Evolutionary conservation across 2,888 invertebrate species (phyloP).

Genomic region (Andrena fulva): DNA sequence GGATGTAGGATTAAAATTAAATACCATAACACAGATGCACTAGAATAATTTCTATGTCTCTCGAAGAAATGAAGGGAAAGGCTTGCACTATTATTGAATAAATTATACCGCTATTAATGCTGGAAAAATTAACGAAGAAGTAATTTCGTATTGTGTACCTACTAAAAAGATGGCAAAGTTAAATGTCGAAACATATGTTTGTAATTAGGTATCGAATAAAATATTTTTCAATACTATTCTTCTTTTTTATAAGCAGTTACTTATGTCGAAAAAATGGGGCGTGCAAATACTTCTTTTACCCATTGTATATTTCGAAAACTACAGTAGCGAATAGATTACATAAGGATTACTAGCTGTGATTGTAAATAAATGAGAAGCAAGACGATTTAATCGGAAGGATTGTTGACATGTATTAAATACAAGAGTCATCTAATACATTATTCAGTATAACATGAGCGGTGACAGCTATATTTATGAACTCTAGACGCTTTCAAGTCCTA

Average conservation of each 20-base stretch:
- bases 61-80: not conserved
- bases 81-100: not conserved
- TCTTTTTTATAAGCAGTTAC: too few species aligned
- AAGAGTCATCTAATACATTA: not conserved
- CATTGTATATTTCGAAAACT: too few species aligned
- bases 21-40: not conserved
- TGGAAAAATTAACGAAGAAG: too few species aligned
- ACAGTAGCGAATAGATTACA: too few species aligned
- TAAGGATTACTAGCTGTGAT: not conserved
- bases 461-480: not conserved
- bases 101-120: not conserved
- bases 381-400: not conserved
- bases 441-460: not conserved
- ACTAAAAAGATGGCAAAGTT: too few species aligned
- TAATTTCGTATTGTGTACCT: too few species aligned
- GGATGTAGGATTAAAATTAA: not conserved
- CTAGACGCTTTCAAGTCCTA: not conserved
- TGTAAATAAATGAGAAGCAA: not conserved
- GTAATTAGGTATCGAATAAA: not conserved
- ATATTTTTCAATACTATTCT: too few species aligned
- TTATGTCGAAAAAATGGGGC: too few species aligned
- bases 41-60: not conserved
- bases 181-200: not conserved
- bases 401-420: constrained; percentile 1
- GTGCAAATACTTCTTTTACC: too few species aligned